A percentile compares a stretch with the other conserved stretches of the same genome.
phyloP scores from a whole-genome alignment of 2,113 vertebrate genomes.

The Equus przewalskii region DNA sequence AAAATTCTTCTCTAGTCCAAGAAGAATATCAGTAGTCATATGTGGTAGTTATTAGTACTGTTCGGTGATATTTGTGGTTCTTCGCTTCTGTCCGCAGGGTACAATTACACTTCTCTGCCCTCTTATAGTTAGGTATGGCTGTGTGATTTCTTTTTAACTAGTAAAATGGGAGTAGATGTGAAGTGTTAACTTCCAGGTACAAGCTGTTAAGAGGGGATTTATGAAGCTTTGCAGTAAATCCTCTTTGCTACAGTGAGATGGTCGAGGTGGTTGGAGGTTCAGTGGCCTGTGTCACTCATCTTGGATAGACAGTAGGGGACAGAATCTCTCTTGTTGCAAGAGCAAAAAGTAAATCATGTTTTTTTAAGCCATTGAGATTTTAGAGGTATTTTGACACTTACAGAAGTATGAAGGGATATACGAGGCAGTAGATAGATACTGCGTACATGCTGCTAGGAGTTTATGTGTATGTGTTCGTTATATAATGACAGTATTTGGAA shows the following conservation, averaged over 20 bases:
- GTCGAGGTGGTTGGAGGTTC: background rate
- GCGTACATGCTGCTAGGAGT: background rate
- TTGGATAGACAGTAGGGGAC: background rate
- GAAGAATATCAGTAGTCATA: background rate
- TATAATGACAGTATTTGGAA: conserved; percentile 13
- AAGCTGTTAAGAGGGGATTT: background rate
- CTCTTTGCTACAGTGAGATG: background rate
- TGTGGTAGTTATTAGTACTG: background rate
- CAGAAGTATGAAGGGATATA: conserved; percentile 3
- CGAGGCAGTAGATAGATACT: background rate
- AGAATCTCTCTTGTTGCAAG: background rate
- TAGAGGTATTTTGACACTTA: conserved; percentile 37
- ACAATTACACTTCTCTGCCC: background rate
- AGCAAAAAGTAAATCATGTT: conserved; percentile 22
- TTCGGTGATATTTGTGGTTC: background rate
- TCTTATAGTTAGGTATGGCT: conserved; percentile 20
- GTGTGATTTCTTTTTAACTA: background rate
- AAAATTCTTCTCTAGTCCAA: conserved; percentile 16
- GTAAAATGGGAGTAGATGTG: background rate
- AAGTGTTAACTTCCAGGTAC: background rate
- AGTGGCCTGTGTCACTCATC: background rate
- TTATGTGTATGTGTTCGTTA: conserved; percentile 11
- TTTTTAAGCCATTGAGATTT: background rate
- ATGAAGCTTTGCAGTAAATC: background rate
- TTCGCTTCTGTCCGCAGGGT: background rate